Evolutionary conservation across 1,140 invertebrate genomes (phyloP).

Genomic region (Sinonovacula constricta): DNA sequence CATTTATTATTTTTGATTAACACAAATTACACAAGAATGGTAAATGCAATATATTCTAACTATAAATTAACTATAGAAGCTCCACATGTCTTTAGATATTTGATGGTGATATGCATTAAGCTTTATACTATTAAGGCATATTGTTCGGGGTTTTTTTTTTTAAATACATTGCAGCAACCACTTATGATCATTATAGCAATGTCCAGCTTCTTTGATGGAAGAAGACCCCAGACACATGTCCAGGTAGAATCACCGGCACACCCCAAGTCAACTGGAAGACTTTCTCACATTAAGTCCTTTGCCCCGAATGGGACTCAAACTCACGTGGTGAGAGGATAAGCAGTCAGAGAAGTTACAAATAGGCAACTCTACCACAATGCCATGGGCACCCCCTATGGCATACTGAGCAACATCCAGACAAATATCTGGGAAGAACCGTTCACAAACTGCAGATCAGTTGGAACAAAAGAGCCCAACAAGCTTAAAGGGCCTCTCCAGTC

Average conservation of each 20-base stretch:
- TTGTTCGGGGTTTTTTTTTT: not conserved
- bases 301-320: no score
- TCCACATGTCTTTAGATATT: not conserved
- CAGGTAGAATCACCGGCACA: no score
- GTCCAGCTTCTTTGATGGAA: no score
- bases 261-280: no score
- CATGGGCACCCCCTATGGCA: not conserved
- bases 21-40: not conserved
- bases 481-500: not conserved
- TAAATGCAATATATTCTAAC: not conserved
- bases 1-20: not conserved
- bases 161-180: no score
- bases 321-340: no score
- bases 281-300: no score
- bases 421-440: not conserved
- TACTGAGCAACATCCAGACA: no score
- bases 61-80: not conserved
- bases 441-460: not conserved
- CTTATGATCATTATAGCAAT: no score
- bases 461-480: not conserved
- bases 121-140: not conserved
- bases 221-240: no score
- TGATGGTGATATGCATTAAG: not conserved
- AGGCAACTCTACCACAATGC: no score
- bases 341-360: no score